Base-by-base conservation (phyloP, 2,113 vertebrate species). In the Labeo catla region DNA sequence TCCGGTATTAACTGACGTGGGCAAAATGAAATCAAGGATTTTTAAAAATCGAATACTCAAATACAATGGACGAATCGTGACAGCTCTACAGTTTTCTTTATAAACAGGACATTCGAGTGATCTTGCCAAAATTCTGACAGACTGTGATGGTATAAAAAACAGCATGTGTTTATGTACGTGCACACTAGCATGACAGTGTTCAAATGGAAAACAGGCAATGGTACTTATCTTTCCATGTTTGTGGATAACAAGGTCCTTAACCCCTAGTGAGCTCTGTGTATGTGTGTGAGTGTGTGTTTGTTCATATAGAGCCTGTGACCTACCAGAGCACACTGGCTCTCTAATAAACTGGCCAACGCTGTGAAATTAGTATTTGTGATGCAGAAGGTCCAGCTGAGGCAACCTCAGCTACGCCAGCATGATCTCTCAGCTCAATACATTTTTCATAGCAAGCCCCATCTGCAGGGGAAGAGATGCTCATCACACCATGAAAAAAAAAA, bases 371-470 rank as follows among this genome's bases (percentile, higher is more conserved):
- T 83, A 83, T 78, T 76, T 87, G 76, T 74, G 66, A 70, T 66
- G 57, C 76, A 66, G 28, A 13, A 21, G 28, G 13, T 43, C 36
- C 52, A 79, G 15, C 84, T 66, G 47, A 83, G 61, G 28, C 23
- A 39, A 57, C 8, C 47, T 50, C 34, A 54, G 36, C 21, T 52
- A 68, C 39, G 5, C 39, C 52, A 84, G 39, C 19, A 45, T 23
- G 7, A 65, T 28, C 59, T 65, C 10, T 39, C 19, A 66, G 57
- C 66, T 43, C 72, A 85, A 90, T 93, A 81, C 78, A 92, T 93
- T 90, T 92, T 92, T 92, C 87, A 92, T 90, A 52, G 61, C 16
- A 50, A 80, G 81, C 65, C 90, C 78, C 86, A 88, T 72, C 23
- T 88, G 86, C 65, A 50, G n/a, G 59, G 34, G 73, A 85, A 36